Conservation (phyloP, 2,888 invertebrate species). For the Argyresthia goedartella region DNA sequence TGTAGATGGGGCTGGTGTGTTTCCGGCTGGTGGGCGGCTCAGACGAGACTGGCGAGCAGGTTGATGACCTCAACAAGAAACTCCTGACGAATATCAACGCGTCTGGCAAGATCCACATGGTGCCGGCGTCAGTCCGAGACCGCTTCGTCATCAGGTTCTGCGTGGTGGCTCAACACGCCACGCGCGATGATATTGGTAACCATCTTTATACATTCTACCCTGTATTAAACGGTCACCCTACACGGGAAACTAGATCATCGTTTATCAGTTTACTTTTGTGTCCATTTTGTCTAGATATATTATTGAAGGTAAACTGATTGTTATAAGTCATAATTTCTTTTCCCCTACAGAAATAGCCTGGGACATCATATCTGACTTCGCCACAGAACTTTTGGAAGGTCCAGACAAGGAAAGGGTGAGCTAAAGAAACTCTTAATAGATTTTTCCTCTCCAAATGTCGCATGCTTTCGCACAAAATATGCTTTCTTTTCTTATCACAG, state of each 20-base stretch:
- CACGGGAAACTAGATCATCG: no score
- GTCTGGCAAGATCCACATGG: constrained; percentile 97
- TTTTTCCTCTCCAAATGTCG: no score
- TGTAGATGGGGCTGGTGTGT: constrained; percentile 90
- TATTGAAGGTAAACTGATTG: background rate
- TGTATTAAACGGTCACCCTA: no score
- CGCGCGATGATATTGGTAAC: constrained; percentile 83
- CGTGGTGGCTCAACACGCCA: constrained; percentile 91
- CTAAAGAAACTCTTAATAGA: constrained; percentile 6
- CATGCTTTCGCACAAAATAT: no score
- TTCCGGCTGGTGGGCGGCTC: constrained; percentile 84
- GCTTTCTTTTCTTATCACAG: no score
- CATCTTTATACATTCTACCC: no score
- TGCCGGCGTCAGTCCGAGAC: constrained; percentile 91
- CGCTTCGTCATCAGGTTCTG: constrained; percentile 95
- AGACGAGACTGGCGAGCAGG: constrained; percentile 44
- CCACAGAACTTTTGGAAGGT: constrained; percentile 83
- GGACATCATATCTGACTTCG: constrained; percentile 85
- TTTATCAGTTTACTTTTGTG: no score
- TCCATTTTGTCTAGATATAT: no score
- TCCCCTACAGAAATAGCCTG: constrained; percentile 79
- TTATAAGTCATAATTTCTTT: background rate
- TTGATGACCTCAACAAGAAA: constrained; percentile 86
- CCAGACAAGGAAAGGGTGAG: constrained; percentile 72
- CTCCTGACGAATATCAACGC: constrained; percentile 93